Evolutionary conservation across 2,113 vertebrate species (phyloP).

Genomic region (Mungos mungo): DNA sequence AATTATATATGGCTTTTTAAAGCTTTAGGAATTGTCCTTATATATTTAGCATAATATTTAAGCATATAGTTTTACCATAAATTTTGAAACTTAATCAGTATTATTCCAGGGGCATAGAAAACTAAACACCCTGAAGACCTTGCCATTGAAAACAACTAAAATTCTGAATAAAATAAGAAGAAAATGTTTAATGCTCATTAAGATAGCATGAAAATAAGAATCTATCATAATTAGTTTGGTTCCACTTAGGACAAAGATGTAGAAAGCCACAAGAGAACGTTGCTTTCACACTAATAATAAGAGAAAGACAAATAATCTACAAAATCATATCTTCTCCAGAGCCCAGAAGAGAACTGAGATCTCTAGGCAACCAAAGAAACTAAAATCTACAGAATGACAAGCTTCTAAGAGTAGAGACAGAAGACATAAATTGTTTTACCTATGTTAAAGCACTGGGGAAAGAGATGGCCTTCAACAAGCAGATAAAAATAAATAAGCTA

Average conservation of each 20-base stretch:
- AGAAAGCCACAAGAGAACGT: background rate
- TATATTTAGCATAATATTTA: background rate
- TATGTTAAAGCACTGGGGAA: background rate
- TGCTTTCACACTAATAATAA: background rate
- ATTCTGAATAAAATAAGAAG: background rate
- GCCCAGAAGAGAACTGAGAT: background rate
- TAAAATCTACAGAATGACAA: background rate
- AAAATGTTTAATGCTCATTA: background rate
- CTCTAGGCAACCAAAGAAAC: background rate
- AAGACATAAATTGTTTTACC: background rate
- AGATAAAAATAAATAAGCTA: background rate
- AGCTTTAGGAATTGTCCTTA: background rate
- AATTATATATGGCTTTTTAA: background rate
- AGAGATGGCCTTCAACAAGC: background rate
- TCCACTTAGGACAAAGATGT: background rate
- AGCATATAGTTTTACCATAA: background rate
- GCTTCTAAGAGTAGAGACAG: background rate
- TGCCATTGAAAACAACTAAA: background rate
- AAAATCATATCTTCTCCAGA: background rate
- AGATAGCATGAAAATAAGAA: background rate
- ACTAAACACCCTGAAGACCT: background rate
- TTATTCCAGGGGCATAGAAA: background rate
- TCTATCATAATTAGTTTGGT: background rate
- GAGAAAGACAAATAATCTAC: background rate
- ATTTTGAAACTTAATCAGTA: background rate